These are phyloP conservation scores for Anolis sagrei DNA, from an alignment of 2,113 vertebrate species.

Conservation along the genomic window DNA sequence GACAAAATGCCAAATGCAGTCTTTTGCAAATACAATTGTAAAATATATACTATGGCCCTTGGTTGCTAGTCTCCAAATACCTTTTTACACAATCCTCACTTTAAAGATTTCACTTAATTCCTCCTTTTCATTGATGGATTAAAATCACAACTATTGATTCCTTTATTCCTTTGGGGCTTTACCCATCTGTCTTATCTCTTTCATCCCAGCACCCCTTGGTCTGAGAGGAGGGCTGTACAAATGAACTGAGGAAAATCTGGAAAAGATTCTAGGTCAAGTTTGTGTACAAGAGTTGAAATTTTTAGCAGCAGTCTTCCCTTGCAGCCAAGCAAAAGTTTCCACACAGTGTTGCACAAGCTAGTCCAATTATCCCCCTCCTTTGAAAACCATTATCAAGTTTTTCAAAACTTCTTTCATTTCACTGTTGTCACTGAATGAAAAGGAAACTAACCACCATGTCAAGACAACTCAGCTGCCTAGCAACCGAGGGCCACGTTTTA, in stretches of 20 bases:
- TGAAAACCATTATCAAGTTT: conserved; percentile 99
- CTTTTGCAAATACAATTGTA: conserved; percentile 47
- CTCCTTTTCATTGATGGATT: conserved; percentile 83
- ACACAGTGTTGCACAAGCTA: conserved; percentile 92
- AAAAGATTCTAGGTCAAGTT: conserved; percentile 96
- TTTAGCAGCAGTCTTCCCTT: conserved; percentile 89
- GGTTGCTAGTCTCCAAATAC: conserved; percentile 66
- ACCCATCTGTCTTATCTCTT: conserved; percentile 84
- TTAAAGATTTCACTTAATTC: conserved; percentile 84
- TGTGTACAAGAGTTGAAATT: conserved; percentile 99
- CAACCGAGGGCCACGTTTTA: conserved; percentile 97
- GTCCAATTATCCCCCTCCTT: conserved; percentile 98
- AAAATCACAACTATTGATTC: conserved; percentile 84
- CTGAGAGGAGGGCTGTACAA: conserved; percentile 84
- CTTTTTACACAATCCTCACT: conserved; percentile 79
- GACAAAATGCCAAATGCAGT: conserved; percentile 45
- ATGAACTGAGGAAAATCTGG: conserved; percentile 86
- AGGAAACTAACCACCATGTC: conserved; percentile 99
- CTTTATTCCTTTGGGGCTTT: conserved; percentile 81
- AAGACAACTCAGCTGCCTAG: conserved; percentile 99
- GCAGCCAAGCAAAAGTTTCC: conserved; percentile 90
- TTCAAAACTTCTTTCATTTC: conserved; percentile 99
- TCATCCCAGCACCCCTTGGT: conserved; percentile 79
- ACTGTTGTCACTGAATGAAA: conserved; percentile 99
- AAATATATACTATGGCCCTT: conserved; percentile 68